phyloP scores from a whole-genome alignment of 2,888 invertebrate genomes.

The Sclerodermus sp. region DNA sequence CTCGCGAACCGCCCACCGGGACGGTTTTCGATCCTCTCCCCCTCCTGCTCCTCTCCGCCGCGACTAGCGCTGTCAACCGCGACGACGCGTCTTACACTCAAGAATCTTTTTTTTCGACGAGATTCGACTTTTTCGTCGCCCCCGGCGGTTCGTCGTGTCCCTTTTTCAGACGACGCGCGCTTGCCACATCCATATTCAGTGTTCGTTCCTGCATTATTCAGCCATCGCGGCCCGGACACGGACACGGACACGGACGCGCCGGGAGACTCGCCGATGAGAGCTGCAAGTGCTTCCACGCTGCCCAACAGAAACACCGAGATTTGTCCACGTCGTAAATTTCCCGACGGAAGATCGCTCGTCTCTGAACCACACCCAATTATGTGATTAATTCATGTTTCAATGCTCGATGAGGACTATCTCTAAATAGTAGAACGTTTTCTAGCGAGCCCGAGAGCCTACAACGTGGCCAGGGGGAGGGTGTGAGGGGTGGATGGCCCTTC shows the following conservation, averaged over 20 bases:
- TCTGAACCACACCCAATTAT: neutral
- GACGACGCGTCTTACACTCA: too few relatives aligned
- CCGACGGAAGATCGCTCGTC: neutral
- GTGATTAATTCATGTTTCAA: neutral
- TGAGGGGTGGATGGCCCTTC: too few relatives aligned
- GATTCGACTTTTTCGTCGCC: conserved; percentile 4
- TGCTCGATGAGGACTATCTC: too few relatives aligned
- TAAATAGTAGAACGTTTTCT: too few relatives aligned
- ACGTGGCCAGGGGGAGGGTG: too few relatives aligned
- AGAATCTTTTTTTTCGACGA: neutral
- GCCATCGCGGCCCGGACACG: neutral
- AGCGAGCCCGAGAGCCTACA: neutral
- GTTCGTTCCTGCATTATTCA: conserved; percentile 29
- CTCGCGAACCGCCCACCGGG: conserved; percentile 26
- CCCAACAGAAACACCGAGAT: neutral
- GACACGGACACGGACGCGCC: neutral
- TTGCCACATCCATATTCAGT: conserved; percentile 25
- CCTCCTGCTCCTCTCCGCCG: too few relatives aligned
- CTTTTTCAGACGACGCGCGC: conserved; percentile 14
- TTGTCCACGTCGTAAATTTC: neutral
- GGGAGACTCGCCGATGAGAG: conserved; percentile 9
- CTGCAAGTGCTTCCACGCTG: neutral
- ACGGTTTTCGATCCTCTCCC: conserved; percentile 1
- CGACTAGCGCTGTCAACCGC: too few relatives aligned
- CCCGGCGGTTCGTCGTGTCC: conserved; percentile 2